Evolutionary conservation across 1,140 invertebrate genomes (phyloP).

Genomic region (Papilio polytes): DNA sequence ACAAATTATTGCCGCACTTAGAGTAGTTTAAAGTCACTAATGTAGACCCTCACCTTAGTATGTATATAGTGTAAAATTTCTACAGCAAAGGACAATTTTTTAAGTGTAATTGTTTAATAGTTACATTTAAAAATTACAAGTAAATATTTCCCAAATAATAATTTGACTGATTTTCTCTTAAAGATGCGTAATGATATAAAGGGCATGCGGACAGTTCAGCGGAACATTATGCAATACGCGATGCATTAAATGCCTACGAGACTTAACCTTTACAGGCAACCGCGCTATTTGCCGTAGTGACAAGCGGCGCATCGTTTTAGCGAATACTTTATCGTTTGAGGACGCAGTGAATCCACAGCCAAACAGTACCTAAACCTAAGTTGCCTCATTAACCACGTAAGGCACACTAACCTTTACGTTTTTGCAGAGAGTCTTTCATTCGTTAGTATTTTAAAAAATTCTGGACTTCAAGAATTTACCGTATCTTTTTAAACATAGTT

Average conservation of each 20-base stretch:
- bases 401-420: conserved; percentile 25
- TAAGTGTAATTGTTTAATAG: not conserved
- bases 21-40: not conserved
- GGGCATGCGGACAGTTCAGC: conserved; percentile 60
- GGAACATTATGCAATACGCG: conserved; percentile 62
- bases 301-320: conserved; percentile 44
- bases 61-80: too few relatives aligned
- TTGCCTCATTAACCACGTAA: conserved; percentile 17
- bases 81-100: too few relatives aligned
- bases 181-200: conserved; percentile 55
- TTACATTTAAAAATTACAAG: not conserved
- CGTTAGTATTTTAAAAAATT: not conserved
- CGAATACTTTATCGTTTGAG: conserved; percentile 36
- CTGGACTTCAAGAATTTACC: not conserved
- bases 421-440: not conserved
- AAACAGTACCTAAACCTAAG: conserved; percentile 19
- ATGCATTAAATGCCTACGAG: conserved; percentile 73
- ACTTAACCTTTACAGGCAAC: conserved; percentile 70
- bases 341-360: conserved; percentile 13
- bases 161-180: conserved; percentile 16
- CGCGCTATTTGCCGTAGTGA: conserved; percentile 61
- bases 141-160: not conserved
- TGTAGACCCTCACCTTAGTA: not conserved
- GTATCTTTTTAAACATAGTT: not conserved
- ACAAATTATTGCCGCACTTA: not conserved